Evolutionary conservation across 1,140 invertebrate genomes (phyloP).

Genomic region (Pseudomyrmex pallidus): DNA sequence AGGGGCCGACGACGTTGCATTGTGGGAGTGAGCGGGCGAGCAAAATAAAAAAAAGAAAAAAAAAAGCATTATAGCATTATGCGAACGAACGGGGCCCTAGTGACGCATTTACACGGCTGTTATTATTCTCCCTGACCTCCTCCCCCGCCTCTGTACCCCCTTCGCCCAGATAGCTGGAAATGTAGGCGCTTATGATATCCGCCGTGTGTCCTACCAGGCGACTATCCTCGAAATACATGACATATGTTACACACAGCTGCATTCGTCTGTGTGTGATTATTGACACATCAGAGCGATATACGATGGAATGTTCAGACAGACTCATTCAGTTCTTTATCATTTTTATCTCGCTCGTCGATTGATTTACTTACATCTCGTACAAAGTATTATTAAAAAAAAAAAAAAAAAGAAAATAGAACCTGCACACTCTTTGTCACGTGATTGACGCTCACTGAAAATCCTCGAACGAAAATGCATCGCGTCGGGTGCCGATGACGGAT

Average conservation of each 20-base stretch:
- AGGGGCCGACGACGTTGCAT: conserved; percentile 70
- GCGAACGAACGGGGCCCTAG: conserved; percentile 72
- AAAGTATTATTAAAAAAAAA: not conserved
- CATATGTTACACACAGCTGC: conserved; percentile 45
- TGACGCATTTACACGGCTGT: conserved; percentile 77
- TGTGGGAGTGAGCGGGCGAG: conserved; percentile 75
- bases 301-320: not conserved
- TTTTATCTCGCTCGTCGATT: conserved; percentile 20
- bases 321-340: not conserved
- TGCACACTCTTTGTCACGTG: conserved; percentile 15
- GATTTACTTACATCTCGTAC: conserved; percentile 13
- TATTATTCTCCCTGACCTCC: conserved; percentile 68
- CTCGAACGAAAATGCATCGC: conserved; percentile 45
- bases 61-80: conserved; percentile 74
- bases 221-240: conserved; percentile 48
- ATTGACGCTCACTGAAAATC: conserved; percentile 59
- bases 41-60: conserved; percentile 62
- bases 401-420: not conserved
- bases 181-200: conserved; percentile 66
- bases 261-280: conserved; percentile 16
- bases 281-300: not conserved
- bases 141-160: conserved; percentile 6
- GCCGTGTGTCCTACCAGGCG: conserved; percentile 38
- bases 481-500: conserved; percentile 76
- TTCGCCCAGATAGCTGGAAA: conserved; percentile 56